Conservation (phyloP, 2,888 invertebrate species). For the Morpho helenor region DNA sequence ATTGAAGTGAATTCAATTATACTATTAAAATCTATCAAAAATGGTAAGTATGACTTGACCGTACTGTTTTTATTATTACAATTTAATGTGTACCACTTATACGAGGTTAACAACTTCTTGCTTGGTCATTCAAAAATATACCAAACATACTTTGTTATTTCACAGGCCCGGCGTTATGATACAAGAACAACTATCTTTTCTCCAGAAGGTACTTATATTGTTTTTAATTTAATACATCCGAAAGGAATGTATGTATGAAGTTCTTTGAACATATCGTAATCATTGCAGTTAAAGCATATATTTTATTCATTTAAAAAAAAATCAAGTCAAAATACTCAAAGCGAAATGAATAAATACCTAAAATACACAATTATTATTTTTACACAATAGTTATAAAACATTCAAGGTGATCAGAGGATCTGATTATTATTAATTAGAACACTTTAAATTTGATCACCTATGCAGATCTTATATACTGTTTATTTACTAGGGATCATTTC, state of each 20-base stretch:
- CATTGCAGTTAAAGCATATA: too few relatives aligned
- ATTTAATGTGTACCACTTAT: not conserved
- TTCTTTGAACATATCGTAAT: too few relatives aligned
- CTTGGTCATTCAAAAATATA: slow-evolving; percentile 66
- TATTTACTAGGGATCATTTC: not conserved
- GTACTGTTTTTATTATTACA: not conserved
- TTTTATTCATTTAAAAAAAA: too few relatives aligned
- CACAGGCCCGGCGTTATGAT: slow-evolving; percentile 98
- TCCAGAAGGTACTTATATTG: slow-evolving; percentile 88
- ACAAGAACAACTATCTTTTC: slow-evolving; percentile 99
- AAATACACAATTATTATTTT: too few relatives aligned
- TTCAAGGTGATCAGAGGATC: too few relatives aligned
- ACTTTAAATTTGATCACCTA: too few relatives aligned
- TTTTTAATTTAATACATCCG: slow-evolving; percentile 2
- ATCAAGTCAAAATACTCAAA: too few relatives aligned
- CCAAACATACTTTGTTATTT: slow-evolving; percentile 34
- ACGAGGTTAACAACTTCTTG: slow-evolving; percentile 62
- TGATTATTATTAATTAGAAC: too few relatives aligned
- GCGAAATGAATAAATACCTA: too few relatives aligned
- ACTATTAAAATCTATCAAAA: slow-evolving; percentile 20
- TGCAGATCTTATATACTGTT: too few relatives aligned
- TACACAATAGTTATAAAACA: too few relatives aligned
- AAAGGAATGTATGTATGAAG: too few relatives aligned
- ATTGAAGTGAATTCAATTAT: slow-evolving; percentile 12
- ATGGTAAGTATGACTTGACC: slow-evolving; percentile 46